Base-by-base conservation (phyloP, 1,140 invertebrate species). In the Polyergus mexicanus region DNA sequence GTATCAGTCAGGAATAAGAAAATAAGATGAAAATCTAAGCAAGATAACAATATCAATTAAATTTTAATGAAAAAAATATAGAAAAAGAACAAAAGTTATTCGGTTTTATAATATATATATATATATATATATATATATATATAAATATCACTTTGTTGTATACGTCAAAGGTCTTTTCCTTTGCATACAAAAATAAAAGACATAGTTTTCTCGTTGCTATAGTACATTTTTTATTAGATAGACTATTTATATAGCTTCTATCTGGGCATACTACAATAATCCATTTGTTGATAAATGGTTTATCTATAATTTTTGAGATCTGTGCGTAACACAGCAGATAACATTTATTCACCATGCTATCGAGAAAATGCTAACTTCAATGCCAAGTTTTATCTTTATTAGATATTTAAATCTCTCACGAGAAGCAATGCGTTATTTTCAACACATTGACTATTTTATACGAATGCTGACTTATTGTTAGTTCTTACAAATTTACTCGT, bases 401-500 rank as follows among this genome's bases (percentile, higher is more conserved):
- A 19, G 4, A 72, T 44, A 83, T 62, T 60, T 38, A 8, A 69
- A 16, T 22, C n/a, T 44, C 28, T 22, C 7, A 10, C 7, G 11
- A 16, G 19, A 25, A 44, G 19, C 11, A 6, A 35, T 68, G 13
- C 0, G 62, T 22, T 69, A 69, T 56, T 80, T 80, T 38, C 6
- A 22, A 80, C 10, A 51, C 32, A 66, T 62, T 19, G 62, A 35
- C 35, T 65, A 38, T 54, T 38, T 78, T 25, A 63, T 8, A 41
- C 10, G 38, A 2, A 28, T 10, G 19, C 25, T 68, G 22, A 35
- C 13, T n/a, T 32, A 4, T 32, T 32, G 3, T 3, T 69, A 69
- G 13, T 56, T 56, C 2, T 65, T 84, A 86, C 44, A 68, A 74
- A 75, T 75, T 80, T 76, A 51, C 16, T 51, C 47, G 16, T 51